Base-by-base conservation (phyloP, 2,113 vertebrate species). In the Poecile atricapillus region DNA sequence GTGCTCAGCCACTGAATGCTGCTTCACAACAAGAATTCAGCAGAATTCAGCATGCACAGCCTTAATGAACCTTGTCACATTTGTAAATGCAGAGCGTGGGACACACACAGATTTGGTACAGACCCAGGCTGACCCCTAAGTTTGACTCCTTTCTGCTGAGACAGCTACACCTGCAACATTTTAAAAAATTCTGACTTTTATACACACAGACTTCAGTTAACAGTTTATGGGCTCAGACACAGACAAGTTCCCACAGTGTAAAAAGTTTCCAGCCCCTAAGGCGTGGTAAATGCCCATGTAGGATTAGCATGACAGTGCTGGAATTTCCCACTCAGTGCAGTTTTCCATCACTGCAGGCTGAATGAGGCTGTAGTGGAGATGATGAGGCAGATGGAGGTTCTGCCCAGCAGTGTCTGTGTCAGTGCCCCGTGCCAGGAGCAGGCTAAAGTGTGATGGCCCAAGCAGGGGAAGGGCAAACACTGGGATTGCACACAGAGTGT, bases 231-330 rank as follows among this genome's bases (percentile, higher is more conserved):
- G n/a, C 71, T 89, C 63, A 74, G 37, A 52, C 25, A 35, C 20
- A 25, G 31, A 27, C 17, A 53, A 53, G 14, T 55, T 91, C 52
- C 50, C 43, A 78, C 21, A 70, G 18, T 5, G 33, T 53, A 53
- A 43, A 33, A 86, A 43, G 12, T 27, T 80, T 41, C 49, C 71
- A 86, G 10, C 53, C 81, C n/a, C 35, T 35, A 28, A 78, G 10
- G 31, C 1, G 0, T 25, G 3, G 39, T 25, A 60, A 64, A 83
- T 21, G 24, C 18, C 28, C 59, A 8, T 6, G 17, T 13, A 47
- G 14, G 24, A 80, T 49, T n/a, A 52, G 24, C 31, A 77, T 12
- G 27, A 9, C 35, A 80, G 28, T 20, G 8, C 20, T 33, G 43
- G 39, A 59, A 37, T 55, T 67, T 55, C 33, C n/a, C 44, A 11